Evolutionary conservation across 2,797 vertebrate genomes (phyloP), one percentile per base, ranked within the genome.

Genomic region (Sylvilagus floridanus): DNA sequence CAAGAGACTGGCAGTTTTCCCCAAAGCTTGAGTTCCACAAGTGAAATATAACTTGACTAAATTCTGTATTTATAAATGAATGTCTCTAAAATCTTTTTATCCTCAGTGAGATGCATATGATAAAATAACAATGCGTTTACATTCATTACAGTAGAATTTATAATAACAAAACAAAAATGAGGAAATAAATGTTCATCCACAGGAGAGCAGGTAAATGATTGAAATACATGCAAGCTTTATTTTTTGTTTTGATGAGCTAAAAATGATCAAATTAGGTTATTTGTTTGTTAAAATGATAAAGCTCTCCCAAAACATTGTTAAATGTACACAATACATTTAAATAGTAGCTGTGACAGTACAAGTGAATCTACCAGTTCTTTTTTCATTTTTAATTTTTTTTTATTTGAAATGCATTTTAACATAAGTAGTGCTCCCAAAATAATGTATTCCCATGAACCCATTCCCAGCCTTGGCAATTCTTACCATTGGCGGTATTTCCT

Each of bases 381-480:
- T 76, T 81, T 88, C n/a, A 62, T 57, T 35, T 79, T 63, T 42
- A 60, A 78, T 35, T 26, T 42, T 71, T 32, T 71, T 79, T 35
- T 62, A 83, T 83, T 84, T 92, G 35, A 84, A 71, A 90, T 50
- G 57, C 21, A 54, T 69, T 90, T 87, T 54, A 85, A 90, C 92
- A 42, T 78, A 85, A 72, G 19, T 35, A 71, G 75, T 68, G 52
- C 69, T 16, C 2, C 54, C 10, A 83, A n/a, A 79, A 57, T 30
- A 90, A 84, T 42, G 7, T 69, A 57, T 75, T 66, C 19, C 6
- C 35, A 42, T 68, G 28, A 82, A 52, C 21, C 30, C 84, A 42
- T 17, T 57, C 60, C 24, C 26, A 26, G 42, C 79, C 73, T 4
- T 63, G 35, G 32, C 21, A 37, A 4, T 73, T 95, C 24, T 68